A percentile compares a stretch with the other conserved stretches of the same genome.
phyloP scores from a whole-genome alignment of 2,888 invertebrate genomes.

The Tinea semifulvella region DNA sequence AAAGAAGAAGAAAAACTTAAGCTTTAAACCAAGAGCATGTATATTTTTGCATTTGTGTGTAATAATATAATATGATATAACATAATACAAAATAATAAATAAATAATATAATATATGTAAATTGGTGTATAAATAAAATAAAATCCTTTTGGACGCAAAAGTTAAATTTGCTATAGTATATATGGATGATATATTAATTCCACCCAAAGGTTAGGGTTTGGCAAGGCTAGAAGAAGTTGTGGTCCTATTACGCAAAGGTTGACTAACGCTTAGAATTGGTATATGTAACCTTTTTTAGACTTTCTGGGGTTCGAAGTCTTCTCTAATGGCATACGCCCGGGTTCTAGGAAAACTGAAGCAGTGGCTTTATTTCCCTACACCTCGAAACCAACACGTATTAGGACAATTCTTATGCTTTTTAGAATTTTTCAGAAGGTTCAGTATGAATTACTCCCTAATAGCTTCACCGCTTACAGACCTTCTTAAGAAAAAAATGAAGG shows the following conservation, averaged over 20 bases:
- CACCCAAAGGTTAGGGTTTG: conserved; percentile 20
- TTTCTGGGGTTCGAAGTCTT: conserved; percentile 23
- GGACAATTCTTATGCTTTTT: too few species aligned
- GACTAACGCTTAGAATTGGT: conserved; percentile 22
- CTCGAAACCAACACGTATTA: conserved; percentile 14
- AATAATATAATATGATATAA: too few species aligned
- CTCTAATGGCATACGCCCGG: conserved; percentile 21
- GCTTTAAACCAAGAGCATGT: too few species aligned
- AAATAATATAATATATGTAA: too few species aligned
- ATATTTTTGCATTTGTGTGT: too few species aligned
- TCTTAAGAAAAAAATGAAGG: conserved; percentile 20
- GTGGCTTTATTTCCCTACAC: too few species aligned
- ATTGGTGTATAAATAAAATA: too few species aligned
- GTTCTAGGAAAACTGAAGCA: conserved; percentile 19
- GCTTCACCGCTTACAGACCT: too few species aligned
- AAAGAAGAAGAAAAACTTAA: too few species aligned
- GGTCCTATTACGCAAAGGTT: conserved; percentile 15
- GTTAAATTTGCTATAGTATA: conserved; percentile 21
- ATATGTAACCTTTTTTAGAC: conserved; percentile 26
- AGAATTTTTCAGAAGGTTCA: too few species aligned
- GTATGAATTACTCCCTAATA: too few species aligned
- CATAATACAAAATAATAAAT: too few species aligned
- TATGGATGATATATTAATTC: conserved; percentile 22
- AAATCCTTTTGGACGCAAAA: conserved; percentile 20
- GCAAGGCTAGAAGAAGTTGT: conserved; percentile 20